These are phyloP conservation scores for Syrista parreyssii DNA, from an alignment of 2,888 invertebrate species.

Conservation along the genomic window DNA sequence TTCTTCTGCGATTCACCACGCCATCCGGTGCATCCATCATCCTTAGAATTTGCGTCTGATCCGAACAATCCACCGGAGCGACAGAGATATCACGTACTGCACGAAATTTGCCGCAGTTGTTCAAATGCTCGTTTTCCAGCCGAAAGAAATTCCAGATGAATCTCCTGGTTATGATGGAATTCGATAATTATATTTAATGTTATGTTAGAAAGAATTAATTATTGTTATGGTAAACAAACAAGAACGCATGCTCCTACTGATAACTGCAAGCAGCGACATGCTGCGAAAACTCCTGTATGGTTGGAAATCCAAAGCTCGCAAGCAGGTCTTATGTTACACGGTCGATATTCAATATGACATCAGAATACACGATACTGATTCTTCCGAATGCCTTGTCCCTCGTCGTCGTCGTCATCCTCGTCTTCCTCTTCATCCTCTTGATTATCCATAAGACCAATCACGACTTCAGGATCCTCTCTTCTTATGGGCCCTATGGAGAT, in stretches of 20 bases:
- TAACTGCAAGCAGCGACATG: not conserved
- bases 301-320: not conserved
- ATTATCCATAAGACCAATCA: constrained; percentile 12
- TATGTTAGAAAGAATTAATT: not conserved
- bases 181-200: not conserved
- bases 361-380: not conserved
- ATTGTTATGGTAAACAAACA: not conserved
- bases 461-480: constrained; percentile 7
- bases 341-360: not conserved
- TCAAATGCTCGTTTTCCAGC: constrained; percentile 88
- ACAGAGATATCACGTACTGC: constrained; percentile 88
- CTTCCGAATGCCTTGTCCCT: not conserved
- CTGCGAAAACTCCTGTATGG: not conserved
- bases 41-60: constrained; percentile 71
- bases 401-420: constrained; percentile 13
- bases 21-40: constrained; percentile 74
- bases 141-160: constrained; percentile 94
- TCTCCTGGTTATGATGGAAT: constrained; percentile 61
- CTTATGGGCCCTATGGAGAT: constrained; percentile 71
- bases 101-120: constrained; percentile 90
- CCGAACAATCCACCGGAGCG: constrained; percentile 80
- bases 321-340: not conserved
- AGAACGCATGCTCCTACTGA: not conserved
- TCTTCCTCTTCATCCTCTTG: constrained; percentile 12
- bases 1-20: constrained; percentile 64